A percentile compares a stretch with the other conserved stretches of the same genome.
Conservation (phyloP, 2,113 vertebrate genomes). For the Panthera tigris region DNA sequence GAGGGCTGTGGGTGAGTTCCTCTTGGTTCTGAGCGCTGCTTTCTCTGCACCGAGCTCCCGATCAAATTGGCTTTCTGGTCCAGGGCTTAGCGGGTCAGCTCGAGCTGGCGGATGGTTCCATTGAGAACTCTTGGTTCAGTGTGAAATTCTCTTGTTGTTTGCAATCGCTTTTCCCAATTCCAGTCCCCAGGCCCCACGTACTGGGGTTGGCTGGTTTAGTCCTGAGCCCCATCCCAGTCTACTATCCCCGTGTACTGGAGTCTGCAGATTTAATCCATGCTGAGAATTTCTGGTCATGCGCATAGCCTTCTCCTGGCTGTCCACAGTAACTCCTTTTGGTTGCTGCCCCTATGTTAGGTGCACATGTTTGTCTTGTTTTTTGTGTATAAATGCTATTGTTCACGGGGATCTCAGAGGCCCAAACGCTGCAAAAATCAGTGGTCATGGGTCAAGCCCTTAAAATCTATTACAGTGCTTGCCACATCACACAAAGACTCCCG, state of each 20-base stretch:
- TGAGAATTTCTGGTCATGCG: not conserved
- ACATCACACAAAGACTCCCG: not conserved
- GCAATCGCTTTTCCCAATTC: not conserved
- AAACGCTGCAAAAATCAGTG: not conserved
- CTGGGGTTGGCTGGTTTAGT: not conserved
- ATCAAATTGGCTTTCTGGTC: not conserved
- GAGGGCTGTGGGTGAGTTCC: not conserved
- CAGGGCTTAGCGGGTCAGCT: not conserved
- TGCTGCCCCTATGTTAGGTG: not conserved
- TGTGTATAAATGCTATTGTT: not conserved
- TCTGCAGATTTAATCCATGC: too few species aligned
- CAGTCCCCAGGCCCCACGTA: not conserved
- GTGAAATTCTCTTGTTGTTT: not conserved
- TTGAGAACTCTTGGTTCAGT: not conserved
- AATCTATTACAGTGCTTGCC: not conserved
- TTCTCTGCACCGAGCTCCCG: not conserved
- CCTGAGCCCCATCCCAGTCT: not conserved
- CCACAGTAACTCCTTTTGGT: not conserved
- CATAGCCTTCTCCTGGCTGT: not conserved
- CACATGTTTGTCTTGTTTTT: not conserved
- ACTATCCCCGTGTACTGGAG: not conserved
- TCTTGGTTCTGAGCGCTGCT: not conserved
- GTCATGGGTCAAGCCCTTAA: not conserved
- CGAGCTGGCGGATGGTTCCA: not conserved
- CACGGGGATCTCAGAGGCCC: not conserved